Conservation (phyloP, 2,797 vertebrate species). For the Leptodactylus fallax region DNA sequence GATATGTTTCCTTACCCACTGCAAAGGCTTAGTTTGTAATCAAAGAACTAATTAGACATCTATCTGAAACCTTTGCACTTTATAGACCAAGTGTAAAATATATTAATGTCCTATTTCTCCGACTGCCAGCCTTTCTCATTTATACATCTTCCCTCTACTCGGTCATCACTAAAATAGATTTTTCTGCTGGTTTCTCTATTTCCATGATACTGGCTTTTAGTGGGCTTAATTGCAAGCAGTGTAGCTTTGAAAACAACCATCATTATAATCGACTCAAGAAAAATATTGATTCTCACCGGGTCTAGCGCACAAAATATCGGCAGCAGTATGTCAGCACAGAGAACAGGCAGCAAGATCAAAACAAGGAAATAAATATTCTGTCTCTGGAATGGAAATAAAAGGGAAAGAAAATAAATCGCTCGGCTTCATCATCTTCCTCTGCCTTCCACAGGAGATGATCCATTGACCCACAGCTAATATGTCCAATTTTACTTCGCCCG, state of each 20-base stretch:
- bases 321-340: constrained; percentile 65
- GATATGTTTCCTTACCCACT: constrained; percentile 64
- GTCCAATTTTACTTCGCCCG: constrained; percentile 63
- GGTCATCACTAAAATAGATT: constrained; percentile 63
- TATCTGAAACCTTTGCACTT: constrained; percentile 70
- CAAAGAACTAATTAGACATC: constrained; percentile 69
- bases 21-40: constrained; percentile 66
- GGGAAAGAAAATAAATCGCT: constrained; percentile 59
- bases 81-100: constrained; percentile 67
- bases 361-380: constrained; percentile 70
- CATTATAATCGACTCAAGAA: constrained; percentile 67
- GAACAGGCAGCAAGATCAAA: constrained; percentile 65
- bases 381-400: constrained; percentile 57
- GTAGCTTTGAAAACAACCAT: constrained; percentile 68
- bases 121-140: constrained; percentile 64
- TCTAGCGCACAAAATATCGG: constrained; percentile 65
- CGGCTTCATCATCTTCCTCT: constrained; percentile 56
- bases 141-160: constrained; percentile 56
- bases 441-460: constrained; percentile 64
- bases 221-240: constrained; percentile 68
- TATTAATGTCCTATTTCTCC: constrained; percentile 62
- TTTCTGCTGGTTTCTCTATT: constrained; percentile 43
- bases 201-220: constrained; percentile 58
- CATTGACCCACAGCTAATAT: constrained; percentile 66
- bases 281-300: constrained; percentile 69